phyloP scores from a whole-genome alignment of 2,888 invertebrate species.

The Anoncus sp. region DNA sequence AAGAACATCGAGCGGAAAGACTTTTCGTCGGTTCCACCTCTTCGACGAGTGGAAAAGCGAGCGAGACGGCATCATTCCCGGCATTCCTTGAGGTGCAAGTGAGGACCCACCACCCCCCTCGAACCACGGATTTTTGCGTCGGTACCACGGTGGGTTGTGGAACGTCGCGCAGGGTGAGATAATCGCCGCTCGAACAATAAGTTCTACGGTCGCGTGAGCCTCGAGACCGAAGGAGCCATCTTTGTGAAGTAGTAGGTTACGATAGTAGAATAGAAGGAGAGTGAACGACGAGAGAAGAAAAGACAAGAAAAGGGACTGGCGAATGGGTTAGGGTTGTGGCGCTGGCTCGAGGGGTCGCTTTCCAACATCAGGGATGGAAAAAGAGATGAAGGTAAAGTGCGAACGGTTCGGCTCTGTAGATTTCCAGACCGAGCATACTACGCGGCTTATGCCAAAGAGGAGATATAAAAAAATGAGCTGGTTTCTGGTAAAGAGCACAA shows the following conservation, averaged over 20 bases:
- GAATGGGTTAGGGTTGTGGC: conserved; percentile 61
- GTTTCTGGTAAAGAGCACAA: conserved; percentile 69
- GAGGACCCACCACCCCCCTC: conserved; percentile 37
- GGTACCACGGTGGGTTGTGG: conserved; percentile 22
- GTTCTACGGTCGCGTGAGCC: conserved; percentile 57
- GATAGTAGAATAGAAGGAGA: conserved; percentile 39
- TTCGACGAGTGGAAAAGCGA: conserved; percentile 44
- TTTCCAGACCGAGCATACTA: conserved; percentile 28
- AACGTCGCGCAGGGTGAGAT: conserved; percentile 67
- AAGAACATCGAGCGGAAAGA: conserved; percentile 47
- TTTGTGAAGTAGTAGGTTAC: conserved; percentile 61
- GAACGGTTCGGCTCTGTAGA: conserved; percentile 28
- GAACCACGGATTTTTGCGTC: conserved; percentile 56
- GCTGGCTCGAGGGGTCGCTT: conserved; percentile 56
- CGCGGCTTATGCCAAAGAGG: conserved; percentile 45
- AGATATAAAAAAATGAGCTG: conserved; percentile 60
- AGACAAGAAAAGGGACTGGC: conserved; percentile 63
- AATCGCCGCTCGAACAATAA: conserved; percentile 73
- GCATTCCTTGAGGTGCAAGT: conserved; percentile 47
- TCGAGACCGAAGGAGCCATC: conserved; percentile 53
- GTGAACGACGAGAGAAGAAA: conserved; percentile 42
- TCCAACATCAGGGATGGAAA: conserved; percentile 23
- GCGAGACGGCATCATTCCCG: conserved; percentile 45
- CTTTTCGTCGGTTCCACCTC: conserved; percentile 52
- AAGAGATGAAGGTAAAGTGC: conserved; percentile 42